These are phyloP conservation scores for Scrobipalpa costella DNA, from an alignment of 2,888 invertebrate species.

Conservation along the genomic window DNA sequence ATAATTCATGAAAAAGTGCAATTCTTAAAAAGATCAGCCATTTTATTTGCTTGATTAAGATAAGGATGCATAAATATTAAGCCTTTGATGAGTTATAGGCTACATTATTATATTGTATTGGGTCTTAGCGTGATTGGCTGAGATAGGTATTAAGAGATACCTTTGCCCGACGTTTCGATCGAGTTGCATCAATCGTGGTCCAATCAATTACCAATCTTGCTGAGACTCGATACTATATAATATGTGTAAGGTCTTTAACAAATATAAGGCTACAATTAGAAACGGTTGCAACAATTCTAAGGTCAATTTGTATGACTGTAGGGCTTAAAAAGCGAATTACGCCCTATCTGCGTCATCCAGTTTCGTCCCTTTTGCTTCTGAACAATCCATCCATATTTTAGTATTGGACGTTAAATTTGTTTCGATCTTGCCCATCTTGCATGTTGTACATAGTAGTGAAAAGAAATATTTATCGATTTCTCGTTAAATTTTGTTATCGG, in stretches of 20 bases:
- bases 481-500: slow-evolving; percentile 74
- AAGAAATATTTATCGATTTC: slow-evolving; percentile 64
- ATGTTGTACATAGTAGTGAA: slow-evolving; percentile 71
- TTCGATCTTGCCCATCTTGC: slow-evolving; percentile 75
- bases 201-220: too few species aligned
- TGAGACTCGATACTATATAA: too few species aligned
- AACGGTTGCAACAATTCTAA: slow-evolving; percentile 42
- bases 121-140: too few species aligned
- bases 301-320: slow-evolving; percentile 62
- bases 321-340: slow-evolving; percentile 56
- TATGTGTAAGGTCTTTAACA: too few species aligned
- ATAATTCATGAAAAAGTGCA: background rate
- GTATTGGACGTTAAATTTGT: slow-evolving; percentile 69
- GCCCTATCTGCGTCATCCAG: slow-evolving; percentile 51
- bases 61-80: background rate
- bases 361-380: slow-evolving; percentile 67
- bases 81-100: background rate
- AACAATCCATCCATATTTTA: slow-evolving; percentile 71
- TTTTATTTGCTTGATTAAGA: background rate
- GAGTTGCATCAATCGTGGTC: too few species aligned
- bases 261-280: slow-evolving; percentile 7
- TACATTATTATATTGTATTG: too few species aligned
- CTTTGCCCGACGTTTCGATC: too few species aligned
- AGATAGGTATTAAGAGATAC: too few species aligned
- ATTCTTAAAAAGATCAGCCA: background rate